Conservation (phyloP, 1,140 invertebrate species). For the Cataglyphis hispanica region DNA sequence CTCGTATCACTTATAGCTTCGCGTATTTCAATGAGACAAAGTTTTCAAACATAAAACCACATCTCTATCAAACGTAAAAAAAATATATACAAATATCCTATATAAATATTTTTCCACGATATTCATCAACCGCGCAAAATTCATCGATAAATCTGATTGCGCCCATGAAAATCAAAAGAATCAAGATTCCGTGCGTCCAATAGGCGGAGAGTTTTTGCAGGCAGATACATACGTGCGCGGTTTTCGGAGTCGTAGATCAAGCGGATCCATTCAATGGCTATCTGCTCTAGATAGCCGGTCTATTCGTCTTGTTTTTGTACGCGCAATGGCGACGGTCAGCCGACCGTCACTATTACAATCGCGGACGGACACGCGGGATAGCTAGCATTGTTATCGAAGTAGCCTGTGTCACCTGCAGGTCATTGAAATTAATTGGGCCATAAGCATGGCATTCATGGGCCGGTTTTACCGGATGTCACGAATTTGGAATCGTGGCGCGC, state of each 20-base stretch:
- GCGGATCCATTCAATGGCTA: conserved; percentile 77
- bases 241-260: conserved; percentile 65
- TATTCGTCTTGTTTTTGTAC: conserved; percentile 81
- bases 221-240: conserved; percentile 62
- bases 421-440: conserved; percentile 75
- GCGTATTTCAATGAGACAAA: neutral
- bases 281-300: conserved; percentile 79
- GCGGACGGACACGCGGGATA: conserved; percentile 51
- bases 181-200: conserved; percentile 54
- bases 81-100: neutral
- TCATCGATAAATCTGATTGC: conserved; percentile 16
- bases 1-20: neutral
- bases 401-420: conserved; percentile 76
- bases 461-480: conserved; percentile 24
- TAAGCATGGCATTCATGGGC: conserved; percentile 46
- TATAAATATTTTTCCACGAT: neutral
- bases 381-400: conserved; percentile 75
- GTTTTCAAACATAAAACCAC: neutral
- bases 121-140: neutral
- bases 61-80: conserved; percentile 2
- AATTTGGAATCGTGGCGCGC: conserved; percentile 57
- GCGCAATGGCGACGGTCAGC: conserved; percentile 56
- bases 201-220: conserved; percentile 67
- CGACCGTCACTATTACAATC: conserved; percentile 73
- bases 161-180: conserved; percentile 63